Evolutionary conservation across 2,113 vertebrate species (phyloP).

Genomic region (Dasyprocta punctata): DNA sequence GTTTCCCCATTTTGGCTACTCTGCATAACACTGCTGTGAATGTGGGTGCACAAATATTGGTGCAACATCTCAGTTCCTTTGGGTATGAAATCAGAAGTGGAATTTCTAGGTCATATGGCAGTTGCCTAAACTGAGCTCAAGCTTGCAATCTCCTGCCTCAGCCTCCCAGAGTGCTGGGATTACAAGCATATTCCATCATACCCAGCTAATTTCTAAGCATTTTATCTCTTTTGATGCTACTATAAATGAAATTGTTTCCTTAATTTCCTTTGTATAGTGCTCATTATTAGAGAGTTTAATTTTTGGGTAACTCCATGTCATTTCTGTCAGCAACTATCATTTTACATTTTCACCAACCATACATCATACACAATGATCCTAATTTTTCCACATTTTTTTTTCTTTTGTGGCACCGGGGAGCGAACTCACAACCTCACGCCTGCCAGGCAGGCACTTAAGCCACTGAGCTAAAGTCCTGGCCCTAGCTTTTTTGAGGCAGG

Average conservation of each 20-base stretch:
- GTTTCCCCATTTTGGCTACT: background rate
- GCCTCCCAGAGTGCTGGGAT: no score
- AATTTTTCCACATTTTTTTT: background rate
- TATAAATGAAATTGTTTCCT: no score
- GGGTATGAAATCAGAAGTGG: background rate
- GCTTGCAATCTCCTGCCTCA: no score
- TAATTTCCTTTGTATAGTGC: background rate
- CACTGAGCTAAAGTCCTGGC: no score
- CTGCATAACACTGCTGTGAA: background rate
- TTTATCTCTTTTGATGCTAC: no score
- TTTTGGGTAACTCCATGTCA: background rate
- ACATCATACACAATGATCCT: background rate
- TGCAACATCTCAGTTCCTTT: background rate
- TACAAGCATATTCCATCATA: no score
- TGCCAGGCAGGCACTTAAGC: no score
- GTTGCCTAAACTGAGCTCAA: no score
- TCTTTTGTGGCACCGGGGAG: no score
- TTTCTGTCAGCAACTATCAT: background rate
- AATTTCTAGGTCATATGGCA: background rate
- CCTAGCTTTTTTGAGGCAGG: no score
- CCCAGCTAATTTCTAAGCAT: no score
- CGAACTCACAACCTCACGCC: no score
- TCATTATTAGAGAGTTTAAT: background rate
- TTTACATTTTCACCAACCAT: background rate
- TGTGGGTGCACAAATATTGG: background rate